A percentile compares a stretch with the other conserved stretches of the same genome.
Conservation (phyloP, 2,888 invertebrate genomes). For the Xestia ashworthii region DNA sequence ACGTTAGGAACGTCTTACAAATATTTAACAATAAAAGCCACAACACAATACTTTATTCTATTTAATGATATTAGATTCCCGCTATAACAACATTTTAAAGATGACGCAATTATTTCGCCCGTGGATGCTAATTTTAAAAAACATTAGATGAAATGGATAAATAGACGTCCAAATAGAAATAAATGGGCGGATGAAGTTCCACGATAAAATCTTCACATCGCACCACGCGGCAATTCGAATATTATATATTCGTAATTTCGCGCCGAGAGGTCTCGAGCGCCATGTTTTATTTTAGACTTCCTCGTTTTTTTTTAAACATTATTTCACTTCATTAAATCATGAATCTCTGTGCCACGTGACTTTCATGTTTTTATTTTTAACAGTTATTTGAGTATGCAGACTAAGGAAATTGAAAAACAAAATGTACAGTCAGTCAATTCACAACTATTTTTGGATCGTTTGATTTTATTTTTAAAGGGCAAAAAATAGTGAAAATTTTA, state of each 20-base stretch:
- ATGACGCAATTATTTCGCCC: conserved; percentile 16
- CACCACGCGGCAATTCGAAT: conserved; percentile 8
- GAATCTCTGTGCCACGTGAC: not conserved
- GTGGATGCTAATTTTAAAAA: conserved; percentile 25
- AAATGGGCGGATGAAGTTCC: conserved; percentile 11
- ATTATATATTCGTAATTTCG: conserved; percentile 18
- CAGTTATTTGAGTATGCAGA: not conserved
- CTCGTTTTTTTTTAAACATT: conserved; percentile 7
- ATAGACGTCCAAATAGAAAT: conserved; percentile 38
- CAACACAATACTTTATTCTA: conserved; percentile 32
- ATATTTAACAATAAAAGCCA: conserved; percentile 32
- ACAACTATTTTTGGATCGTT: not conserved
- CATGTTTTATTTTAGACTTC: conserved; percentile 21
- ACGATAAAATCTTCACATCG: conserved; percentile 23
- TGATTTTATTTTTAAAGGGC: not conserved
- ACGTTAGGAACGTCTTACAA: conserved; percentile 1
- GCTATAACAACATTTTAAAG: conserved; percentile 26
- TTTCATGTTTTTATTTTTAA: not conserved
- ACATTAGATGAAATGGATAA: conserved; percentile 32
- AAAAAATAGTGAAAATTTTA: not conserved
- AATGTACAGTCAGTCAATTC: not conserved
- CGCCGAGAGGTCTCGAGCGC: not conserved
- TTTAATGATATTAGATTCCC: conserved; percentile 23
- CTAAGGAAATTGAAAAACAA: not conserved
- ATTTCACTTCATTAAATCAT: not conserved